Evolutionary conservation across 2,113 vertebrate genomes (phyloP).

Genomic region (Verasper variegatus): DNA sequence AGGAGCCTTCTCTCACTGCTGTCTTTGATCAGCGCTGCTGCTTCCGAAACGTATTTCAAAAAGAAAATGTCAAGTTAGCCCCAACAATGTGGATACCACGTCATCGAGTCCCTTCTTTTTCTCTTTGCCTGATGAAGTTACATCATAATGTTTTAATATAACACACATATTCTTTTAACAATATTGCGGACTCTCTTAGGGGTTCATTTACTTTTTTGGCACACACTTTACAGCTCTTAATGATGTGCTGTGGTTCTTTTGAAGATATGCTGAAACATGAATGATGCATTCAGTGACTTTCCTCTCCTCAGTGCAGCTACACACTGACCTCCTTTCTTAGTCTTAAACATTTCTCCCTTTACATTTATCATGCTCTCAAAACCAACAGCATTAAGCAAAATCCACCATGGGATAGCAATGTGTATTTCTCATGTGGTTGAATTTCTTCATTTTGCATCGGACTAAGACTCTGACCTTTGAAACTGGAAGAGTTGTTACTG

Average conservation of each 20-base stretch:
- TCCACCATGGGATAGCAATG: neutral
- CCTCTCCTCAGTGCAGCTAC: constrained; percentile 46
- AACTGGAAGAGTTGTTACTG: neutral
- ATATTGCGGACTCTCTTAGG: neutral
- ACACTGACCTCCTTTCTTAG: constrained; percentile 26
- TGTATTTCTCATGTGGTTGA: neutral
- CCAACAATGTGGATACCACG: neutral
- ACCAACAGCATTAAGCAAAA: constrained; percentile 7
- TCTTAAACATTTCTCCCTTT: constrained; percentile 3
- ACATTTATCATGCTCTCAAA: constrained; percentile 4
- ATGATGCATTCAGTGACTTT: constrained; percentile 44
- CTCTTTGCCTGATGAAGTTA: neutral
- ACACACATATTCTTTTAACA: neutral
- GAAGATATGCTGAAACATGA: constrained; percentile 47
- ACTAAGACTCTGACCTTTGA: neutral
- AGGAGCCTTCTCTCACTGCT: neutral
- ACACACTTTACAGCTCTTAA: constrained; percentile 34
- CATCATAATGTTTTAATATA: neutral
- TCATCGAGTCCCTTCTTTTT: neutral
- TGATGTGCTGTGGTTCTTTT: constrained; percentile 49
- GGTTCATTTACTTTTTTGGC: constrained; percentile 12
- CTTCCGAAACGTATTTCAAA: neutral
- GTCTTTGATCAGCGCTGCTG: neutral
- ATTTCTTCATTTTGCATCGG: neutral
- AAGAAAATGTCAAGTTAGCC: neutral